phyloP scores from a whole-genome alignment of 2,113 vertebrate genomes.

The Leucopsar rothschildi region DNA sequence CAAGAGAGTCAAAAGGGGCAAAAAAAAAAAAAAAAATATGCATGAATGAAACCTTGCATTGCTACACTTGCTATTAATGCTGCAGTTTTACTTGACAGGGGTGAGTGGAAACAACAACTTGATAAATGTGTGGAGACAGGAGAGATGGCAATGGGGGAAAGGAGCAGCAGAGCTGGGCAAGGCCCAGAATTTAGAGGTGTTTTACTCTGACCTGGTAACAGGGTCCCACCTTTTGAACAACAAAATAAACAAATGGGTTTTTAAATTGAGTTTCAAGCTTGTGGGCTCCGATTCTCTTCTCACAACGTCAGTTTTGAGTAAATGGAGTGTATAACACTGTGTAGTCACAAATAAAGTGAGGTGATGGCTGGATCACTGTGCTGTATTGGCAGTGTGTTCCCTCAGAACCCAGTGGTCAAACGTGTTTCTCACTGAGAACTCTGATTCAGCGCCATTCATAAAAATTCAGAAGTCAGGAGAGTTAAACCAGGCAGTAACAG shows the following conservation, averaged over 20 bases:
- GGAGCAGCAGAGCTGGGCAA: background rate
- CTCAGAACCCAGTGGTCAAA: background rate
- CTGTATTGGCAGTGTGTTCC: rapidly evolving
- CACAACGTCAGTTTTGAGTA: background rate
- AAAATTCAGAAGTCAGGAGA: background rate
- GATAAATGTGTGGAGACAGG: background rate
- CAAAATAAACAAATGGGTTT: background rate
- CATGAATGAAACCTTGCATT: background rate
- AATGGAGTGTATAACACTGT: background rate
- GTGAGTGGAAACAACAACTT: background rate
- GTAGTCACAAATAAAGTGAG: background rate
- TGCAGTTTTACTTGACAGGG: background rate
- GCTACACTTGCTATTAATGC: background rate
- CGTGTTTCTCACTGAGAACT: background rate
- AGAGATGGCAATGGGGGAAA: background rate
- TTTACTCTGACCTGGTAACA: background rate
- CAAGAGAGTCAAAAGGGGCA: background rate
- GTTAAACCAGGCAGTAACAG: background rate
- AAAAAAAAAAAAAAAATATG: background rate
- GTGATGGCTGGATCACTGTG: background rate
- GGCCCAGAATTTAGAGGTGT: background rate
- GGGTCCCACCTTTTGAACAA: background rate
- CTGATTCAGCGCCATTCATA: background rate
- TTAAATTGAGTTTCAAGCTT: background rate
- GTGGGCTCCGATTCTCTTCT: background rate